Conservation (phyloP, 2,797 vertebrate species). For the Balearica regulorum region DNA sequence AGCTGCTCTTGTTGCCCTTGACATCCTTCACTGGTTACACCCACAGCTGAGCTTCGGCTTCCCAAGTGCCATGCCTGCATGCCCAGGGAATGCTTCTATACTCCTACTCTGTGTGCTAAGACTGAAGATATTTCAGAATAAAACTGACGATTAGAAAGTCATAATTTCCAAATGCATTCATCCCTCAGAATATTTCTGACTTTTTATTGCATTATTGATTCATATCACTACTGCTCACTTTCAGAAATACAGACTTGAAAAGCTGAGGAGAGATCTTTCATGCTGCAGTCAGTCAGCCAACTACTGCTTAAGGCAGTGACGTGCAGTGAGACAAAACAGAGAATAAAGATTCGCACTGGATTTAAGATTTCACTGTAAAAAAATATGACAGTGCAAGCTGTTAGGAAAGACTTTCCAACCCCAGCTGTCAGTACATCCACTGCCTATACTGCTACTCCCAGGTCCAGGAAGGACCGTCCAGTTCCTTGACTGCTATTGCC, state of each 20-base stretch:
- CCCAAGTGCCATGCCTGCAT: not conserved
- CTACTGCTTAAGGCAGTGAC: not conserved
- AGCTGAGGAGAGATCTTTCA: not conserved
- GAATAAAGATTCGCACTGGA: not conserved
- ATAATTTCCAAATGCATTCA: not conserved
- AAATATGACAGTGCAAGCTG: not conserved
- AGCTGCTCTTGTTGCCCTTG: not conserved
- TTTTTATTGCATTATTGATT: not conserved
- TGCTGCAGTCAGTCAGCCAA: not conserved
- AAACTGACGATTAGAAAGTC: not conserved
- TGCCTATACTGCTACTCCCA: not conserved
- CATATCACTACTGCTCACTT: not conserved
- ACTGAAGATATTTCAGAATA: not conserved
- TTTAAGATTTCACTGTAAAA: not conserved
- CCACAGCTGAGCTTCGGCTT: not conserved
- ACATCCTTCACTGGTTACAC: not conserved
- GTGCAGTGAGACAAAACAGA: not conserved
- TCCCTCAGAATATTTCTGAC: not conserved
- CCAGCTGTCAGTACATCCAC: not conserved
- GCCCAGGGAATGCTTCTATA: not conserved
- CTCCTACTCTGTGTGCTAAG: not conserved
- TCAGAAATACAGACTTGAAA: not conserved
- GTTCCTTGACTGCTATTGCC: not conserved
- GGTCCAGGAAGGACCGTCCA: not conserved
- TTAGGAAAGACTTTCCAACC: not conserved